Evolutionary conservation across 2,797 vertebrate genomes (phyloP).

Genomic region (Bradypus variegatus): DNA sequence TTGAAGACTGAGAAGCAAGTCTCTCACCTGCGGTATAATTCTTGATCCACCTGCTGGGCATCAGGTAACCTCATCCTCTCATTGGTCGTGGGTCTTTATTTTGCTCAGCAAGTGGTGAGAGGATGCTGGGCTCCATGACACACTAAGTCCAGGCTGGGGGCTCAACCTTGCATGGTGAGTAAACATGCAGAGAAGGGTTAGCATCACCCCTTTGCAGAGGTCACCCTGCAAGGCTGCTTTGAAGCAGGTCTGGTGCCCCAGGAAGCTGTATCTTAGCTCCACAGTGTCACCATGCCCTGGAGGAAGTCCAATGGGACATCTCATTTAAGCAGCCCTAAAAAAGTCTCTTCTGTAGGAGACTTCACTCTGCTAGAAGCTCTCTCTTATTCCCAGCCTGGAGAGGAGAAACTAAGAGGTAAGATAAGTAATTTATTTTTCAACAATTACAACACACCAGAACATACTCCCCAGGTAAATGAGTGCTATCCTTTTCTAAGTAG

Average conservation of each 20-base stretch:
- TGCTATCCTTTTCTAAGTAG: not conserved
- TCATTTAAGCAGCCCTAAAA: not conserved
- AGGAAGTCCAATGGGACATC: not conserved
- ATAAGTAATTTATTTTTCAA: not conserved
- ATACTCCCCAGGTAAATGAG: not conserved
- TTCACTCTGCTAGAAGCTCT: too few species aligned
- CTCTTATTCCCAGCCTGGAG: not conserved
- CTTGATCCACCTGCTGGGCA: not conserved
- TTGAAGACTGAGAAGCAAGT: not conserved
- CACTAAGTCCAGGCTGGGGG: not conserved
- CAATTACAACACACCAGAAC: not conserved
- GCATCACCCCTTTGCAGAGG: not conserved
- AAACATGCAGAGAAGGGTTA: not conserved
- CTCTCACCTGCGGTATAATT: not conserved
- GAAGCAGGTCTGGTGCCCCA: not conserved
- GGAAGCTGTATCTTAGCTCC: not conserved
- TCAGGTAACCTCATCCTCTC: not conserved
- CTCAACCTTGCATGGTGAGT: not conserved
- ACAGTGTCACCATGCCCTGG: not conserved
- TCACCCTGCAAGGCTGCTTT: not conserved
- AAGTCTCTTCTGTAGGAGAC: accelerated
- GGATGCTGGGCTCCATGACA: not conserved
- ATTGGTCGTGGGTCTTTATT: not conserved
- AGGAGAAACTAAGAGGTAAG: too few species aligned
- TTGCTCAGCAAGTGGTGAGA: not conserved